These are phyloP conservation scores for Urosaurus nigricauda DNA, from an alignment of 2,797 vertebrate genomes.

Conservation along the genomic window DNA sequence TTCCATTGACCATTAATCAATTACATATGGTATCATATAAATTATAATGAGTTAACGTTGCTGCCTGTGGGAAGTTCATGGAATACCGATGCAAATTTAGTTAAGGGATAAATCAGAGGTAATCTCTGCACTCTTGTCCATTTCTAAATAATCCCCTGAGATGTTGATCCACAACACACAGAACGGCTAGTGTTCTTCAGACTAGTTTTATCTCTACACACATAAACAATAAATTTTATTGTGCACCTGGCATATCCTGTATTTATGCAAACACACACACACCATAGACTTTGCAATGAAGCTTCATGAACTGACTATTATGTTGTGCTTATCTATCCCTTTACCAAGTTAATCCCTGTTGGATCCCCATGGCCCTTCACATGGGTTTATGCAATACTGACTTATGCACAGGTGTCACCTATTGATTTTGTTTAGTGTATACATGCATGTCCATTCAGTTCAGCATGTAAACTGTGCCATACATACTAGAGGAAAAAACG, in stretches of 20 bases:
- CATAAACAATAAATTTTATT: slow-evolving; percentile 30
- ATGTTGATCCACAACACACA: slow-evolving; percentile 12
- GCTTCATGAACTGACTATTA: neutral
- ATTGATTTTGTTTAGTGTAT: neutral
- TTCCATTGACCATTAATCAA: slow-evolving; percentile 20
- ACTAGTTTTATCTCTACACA: neutral
- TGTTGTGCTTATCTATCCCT: neutral
- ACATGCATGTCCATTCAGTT: neutral
- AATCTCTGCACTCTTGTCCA: slow-evolving; percentile 12
- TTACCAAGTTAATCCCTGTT: neutral
- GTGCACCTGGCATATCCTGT: neutral
- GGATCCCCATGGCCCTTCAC: neutral
- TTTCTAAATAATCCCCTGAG: slow-evolving; percentile 18
- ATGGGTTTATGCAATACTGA: slow-evolving; percentile 3
- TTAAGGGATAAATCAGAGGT: slow-evolving; percentile 25
- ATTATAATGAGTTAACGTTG: slow-evolving; percentile 25
- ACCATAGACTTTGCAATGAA: neutral
- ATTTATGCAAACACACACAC: slow-evolving; percentile 1
- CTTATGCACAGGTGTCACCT: neutral
- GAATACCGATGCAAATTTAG: neutral
- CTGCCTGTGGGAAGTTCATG: neutral
- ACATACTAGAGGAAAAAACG: neutral
- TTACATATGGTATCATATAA: slow-evolving; percentile 16
- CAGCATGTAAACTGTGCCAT: neutral
- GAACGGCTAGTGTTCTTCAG: neutral